Evolutionary conservation across 1,140 invertebrate species (phyloP).

Genomic region (Frieseomelitta varia): DNA sequence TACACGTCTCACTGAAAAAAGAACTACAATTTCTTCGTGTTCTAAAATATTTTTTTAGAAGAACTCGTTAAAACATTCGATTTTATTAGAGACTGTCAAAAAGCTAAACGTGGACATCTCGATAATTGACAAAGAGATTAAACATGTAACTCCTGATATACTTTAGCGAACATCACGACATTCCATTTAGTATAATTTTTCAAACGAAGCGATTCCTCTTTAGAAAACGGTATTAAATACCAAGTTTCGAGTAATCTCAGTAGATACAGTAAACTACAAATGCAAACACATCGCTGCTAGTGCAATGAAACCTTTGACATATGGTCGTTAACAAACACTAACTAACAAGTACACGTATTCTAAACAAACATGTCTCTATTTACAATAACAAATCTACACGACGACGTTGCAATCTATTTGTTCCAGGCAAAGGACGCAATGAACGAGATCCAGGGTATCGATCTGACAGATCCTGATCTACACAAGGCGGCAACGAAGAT

Average conservation of each 20-base stretch:
- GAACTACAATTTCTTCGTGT: too few species aligned
- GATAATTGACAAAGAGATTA: not conserved
- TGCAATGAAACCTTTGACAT: not conserved
- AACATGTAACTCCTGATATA: not conserved
- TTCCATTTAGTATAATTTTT: not conserved
- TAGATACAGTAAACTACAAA: not conserved
- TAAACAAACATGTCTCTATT: not conserved
- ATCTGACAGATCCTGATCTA: constrained; percentile 92
- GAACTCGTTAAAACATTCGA: too few species aligned
- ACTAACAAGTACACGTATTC: not conserved
- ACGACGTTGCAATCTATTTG: constrained; percentile 2
- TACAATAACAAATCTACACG: constrained; percentile 11
- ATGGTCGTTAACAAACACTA: not conserved
- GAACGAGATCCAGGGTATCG: constrained; percentile 89
- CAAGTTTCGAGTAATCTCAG: too few species aligned
- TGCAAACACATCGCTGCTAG: not conserved
- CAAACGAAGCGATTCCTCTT: not conserved
- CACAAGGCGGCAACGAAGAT: constrained; percentile 96
- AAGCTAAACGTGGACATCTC: too few species aligned
- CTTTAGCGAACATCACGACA: not conserved
- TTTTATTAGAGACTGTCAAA: too few species aligned
- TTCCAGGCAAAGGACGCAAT: constrained; percentile 82
- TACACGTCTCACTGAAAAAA: too few species aligned
- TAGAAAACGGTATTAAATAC: not conserved
- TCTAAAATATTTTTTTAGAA: too few species aligned